Evolutionary conservation across 2,797 vertebrate species (phyloP).

Genomic region (Cyclura pinguis): DNA sequence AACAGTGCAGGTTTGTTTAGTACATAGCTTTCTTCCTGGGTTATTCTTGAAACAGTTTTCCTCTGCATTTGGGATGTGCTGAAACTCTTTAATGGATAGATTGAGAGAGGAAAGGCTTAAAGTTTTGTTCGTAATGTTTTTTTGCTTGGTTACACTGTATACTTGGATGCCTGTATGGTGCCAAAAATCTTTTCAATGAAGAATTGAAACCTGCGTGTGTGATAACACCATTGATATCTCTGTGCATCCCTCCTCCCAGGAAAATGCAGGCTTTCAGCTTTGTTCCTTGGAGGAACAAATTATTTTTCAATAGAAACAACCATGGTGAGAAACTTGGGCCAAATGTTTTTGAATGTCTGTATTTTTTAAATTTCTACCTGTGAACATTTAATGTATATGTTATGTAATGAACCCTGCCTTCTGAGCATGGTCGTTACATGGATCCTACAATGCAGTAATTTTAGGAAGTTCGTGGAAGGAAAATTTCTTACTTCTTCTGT

Average conservation of each 20-base stretch:
- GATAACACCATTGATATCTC: neutral
- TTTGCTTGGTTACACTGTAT: neutral
- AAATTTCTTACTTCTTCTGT: neutral
- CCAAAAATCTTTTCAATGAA: neutral
- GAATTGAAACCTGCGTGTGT: neutral
- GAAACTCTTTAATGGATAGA: neutral
- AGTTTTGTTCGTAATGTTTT: neutral
- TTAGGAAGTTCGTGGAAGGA: neutral
- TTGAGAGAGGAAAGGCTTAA: neutral
- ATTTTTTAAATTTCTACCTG: neutral
- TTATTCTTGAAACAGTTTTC: accelerated
- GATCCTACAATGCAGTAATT: too few relatives aligned
- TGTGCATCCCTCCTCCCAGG: neutral
- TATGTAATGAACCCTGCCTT: neutral
- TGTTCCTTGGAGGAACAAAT: slow-evolving; percentile 1
- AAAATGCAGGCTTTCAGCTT: neutral
- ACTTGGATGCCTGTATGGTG: neutral
- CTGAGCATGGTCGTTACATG: accelerated
- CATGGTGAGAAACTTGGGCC: slow-evolving; percentile 24
- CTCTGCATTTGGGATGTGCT: neutral
- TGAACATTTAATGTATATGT: slow-evolving; percentile 10
- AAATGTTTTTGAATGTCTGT: neutral
- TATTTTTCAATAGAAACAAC: slow-evolving; percentile 29
- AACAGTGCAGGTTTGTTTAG: slow-evolving; percentile 17
- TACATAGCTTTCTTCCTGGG: neutral